phyloP scores from a whole-genome alignment of 2,888 invertebrate genomes.

The Ichneumon xanthorius region DNA sequence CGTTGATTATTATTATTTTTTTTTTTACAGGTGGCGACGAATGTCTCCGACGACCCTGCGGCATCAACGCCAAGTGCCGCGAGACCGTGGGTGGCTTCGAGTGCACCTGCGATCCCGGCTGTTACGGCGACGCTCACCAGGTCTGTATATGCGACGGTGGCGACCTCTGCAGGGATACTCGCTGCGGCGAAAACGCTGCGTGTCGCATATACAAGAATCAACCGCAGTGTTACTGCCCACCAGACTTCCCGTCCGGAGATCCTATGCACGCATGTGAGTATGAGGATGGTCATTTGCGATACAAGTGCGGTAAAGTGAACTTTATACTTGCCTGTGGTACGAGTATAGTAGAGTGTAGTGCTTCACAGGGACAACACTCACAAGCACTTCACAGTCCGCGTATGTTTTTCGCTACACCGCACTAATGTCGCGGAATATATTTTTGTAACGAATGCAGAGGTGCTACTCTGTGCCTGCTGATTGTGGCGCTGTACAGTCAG shows the following conservation, averaged over 20 bases:
- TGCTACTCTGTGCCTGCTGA: too few species aligned
- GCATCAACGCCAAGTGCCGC: constrained; percentile 92
- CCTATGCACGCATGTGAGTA: constrained; percentile 94
- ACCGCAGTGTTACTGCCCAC: constrained; percentile 94
- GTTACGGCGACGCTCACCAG: constrained; percentile 92
- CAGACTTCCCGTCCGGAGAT: constrained; percentile 93
- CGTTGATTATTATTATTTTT: too few species aligned
- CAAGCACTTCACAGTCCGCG: too few species aligned
- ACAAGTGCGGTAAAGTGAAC: background rate
- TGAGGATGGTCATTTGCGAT: background rate
- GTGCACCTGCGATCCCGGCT: constrained; percentile 92
- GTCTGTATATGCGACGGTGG: constrained; percentile 92
- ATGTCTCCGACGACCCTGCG: constrained; percentile 93
- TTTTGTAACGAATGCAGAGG: too few species aligned
- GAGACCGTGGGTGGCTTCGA: constrained; percentile 92
- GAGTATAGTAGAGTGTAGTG: too few species aligned
- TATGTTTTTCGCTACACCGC: too few species aligned
- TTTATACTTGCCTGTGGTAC: too few species aligned
- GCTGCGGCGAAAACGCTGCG: constrained; percentile 93
- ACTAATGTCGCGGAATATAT: too few species aligned
- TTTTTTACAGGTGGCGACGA: constrained; percentile 87
- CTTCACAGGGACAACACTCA: too few species aligned
- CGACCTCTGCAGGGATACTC: constrained; percentile 91
- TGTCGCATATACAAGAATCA: constrained; percentile 90
- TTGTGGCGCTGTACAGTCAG: too few species aligned